phyloP scores from a whole-genome alignment of 2,888 invertebrate species.

The Pseudococcus longispinus region DNA sequence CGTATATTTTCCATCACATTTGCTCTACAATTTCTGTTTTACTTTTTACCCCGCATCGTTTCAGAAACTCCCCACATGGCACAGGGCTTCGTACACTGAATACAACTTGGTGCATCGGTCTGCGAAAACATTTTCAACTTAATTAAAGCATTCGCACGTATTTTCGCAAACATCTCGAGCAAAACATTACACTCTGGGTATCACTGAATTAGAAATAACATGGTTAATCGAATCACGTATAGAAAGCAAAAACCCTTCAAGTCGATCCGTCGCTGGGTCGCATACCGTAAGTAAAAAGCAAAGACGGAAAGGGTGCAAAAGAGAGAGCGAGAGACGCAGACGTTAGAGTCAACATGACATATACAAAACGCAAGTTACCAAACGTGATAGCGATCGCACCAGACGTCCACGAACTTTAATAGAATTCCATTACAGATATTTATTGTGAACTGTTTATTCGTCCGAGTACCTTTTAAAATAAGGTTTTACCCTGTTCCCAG shows the following conservation, averaged over 20 bases:
- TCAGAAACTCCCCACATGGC: neutral
- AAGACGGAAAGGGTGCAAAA: neutral
- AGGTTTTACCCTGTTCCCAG: neutral
- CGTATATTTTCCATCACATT: too few species aligned
- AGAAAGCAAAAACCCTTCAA: neutral
- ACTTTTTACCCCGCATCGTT: neutral
- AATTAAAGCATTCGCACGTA: constrained; percentile 4
- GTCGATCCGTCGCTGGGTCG: neutral
- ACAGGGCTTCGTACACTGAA: neutral
- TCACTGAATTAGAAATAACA: constrained; percentile 15
- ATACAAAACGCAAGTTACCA: constrained; percentile 2
- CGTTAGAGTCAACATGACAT: constrained; percentile 12
- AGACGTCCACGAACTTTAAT: constrained; percentile 24
- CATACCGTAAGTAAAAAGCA: neutral
- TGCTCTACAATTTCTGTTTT: too few species aligned
- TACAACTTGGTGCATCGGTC: neutral
- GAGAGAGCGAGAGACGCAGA: neutral
- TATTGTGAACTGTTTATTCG: constrained; percentile 34
- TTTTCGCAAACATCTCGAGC: neutral
- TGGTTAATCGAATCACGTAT: constrained; percentile 16
- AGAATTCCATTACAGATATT: constrained; percentile 44
- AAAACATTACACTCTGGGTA: neutral
- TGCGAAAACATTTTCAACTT: neutral
- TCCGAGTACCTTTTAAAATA: constrained; percentile 32
- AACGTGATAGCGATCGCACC: constrained; percentile 29